These are phyloP conservation scores for Myioborus miniatus DNA, from an alignment of 2,797 vertebrate species.

Conservation along the genomic window DNA sequence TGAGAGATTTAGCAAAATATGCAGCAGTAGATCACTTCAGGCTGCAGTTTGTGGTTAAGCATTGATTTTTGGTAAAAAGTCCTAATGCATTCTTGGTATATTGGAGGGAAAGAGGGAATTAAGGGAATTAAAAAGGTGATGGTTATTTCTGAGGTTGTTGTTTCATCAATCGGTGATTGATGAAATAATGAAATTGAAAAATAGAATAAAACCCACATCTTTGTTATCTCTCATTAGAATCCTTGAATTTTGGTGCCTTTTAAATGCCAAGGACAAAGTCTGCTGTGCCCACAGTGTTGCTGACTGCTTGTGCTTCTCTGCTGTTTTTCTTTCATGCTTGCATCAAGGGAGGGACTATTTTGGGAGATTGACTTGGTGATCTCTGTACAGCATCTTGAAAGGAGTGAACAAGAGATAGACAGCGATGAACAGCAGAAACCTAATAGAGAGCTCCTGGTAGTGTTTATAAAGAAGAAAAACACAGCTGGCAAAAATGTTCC, in stretches of 20 bases:
- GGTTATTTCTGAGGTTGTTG: background rate
- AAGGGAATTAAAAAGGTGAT: background rate
- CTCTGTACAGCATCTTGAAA: background rate
- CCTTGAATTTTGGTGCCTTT: background rate
- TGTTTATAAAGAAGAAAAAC: background rate
- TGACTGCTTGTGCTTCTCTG: background rate
- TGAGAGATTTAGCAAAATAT: background rate
- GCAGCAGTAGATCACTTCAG: background rate
- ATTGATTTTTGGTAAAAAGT: background rate
- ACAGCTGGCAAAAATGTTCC: background rate
- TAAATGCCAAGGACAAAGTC: background rate
- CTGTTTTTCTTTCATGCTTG: background rate
- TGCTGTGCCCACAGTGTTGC: background rate
- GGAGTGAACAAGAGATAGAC: background rate
- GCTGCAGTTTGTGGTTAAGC: background rate
- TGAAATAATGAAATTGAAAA: background rate
- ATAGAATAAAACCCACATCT: background rate
- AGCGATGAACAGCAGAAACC: no score
- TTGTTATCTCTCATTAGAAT: background rate
- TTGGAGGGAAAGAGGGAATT: background rate
- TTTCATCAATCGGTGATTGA: background rate
- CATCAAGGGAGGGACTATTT: accelerated
- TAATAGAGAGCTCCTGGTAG: background rate
- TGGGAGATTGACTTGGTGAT: background rate
- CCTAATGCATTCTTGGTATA: accelerated